Evolutionary conservation across 92 coral and sea anemone genomes (phyloP).

Genomic region (Epizoanthus fatuus): DNA sequence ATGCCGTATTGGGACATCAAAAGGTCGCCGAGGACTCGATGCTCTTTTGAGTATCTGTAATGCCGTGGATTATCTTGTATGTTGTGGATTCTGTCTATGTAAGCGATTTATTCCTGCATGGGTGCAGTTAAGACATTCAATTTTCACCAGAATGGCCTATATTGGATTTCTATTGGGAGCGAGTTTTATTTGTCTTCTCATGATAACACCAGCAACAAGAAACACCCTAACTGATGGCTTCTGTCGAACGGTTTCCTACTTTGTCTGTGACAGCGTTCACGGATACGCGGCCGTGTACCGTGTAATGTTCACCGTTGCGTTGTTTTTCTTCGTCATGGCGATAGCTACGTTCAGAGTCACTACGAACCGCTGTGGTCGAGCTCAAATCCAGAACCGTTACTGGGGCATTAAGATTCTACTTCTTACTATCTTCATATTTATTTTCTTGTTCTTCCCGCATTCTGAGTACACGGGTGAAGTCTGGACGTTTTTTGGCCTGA

Average conservation of each 20-base stretch:
- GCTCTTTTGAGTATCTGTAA: constrained; percentile 53
- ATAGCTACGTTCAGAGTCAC: constrained; percentile 76
- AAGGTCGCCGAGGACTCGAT: constrained; percentile 23
- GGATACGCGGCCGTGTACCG: constrained; percentile 96
- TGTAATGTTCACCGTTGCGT: constrained; percentile 81
- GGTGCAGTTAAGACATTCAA: constrained; percentile 77
- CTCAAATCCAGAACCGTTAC: constrained; percentile 84
- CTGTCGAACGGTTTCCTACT: constrained; percentile 85
- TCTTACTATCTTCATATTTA: constrained; percentile 70
- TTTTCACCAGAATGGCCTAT: constrained; percentile 86
- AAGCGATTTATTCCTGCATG: constrained; percentile 66
- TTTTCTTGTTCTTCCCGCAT: constrained; percentile 91
- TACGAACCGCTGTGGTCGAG: constrained; percentile 76
- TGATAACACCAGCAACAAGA: constrained; percentile 87
- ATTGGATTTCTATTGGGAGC: constrained; percentile 84
- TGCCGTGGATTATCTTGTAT: constrained; percentile 70
- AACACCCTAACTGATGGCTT: constrained; percentile 73
- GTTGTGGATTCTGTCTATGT: constrained; percentile 83
- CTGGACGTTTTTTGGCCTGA: constrained; percentile 97
- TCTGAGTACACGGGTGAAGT: constrained; percentile 97
- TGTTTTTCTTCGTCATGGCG: constrained; percentile 79
- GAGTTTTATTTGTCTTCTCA: constrained; percentile 77
- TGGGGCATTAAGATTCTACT: constrained; percentile 87
- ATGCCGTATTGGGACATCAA: constrained; percentile 6
- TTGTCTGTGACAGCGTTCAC: constrained; percentile 83